These are phyloP conservation scores for Pangasianodon gigas DNA, from an alignment of 2,113 vertebrate species.

Conservation along the genomic window DNA sequence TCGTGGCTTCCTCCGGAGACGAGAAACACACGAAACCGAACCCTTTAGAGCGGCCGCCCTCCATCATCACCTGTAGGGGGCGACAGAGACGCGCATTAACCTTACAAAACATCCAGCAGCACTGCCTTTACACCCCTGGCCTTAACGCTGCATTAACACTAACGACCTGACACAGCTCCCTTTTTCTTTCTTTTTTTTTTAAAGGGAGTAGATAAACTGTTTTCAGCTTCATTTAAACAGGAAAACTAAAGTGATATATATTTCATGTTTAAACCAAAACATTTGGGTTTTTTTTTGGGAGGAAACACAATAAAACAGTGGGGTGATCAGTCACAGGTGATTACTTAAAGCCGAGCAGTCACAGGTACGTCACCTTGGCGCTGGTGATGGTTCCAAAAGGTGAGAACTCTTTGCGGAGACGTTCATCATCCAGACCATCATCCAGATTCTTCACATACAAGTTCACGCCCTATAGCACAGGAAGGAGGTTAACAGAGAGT, in stretches of 20 bases:
- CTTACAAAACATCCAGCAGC: background rate
- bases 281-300: no score
- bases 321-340: background rate
- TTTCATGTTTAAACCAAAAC: background rate
- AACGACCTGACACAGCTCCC: background rate
- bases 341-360: background rate
- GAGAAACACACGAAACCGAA: slow-evolving; percentile 99
- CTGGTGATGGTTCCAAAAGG: slow-evolving; percentile 97
- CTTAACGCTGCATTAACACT: background rate
- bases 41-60: slow-evolving; percentile 94
- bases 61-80: slow-evolving; percentile 89
- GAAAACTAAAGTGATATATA: background rate
- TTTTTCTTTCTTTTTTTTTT: background rate
- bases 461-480: slow-evolving; percentile 84
- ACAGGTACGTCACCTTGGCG: slow-evolving; percentile 81
- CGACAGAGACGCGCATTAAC: background rate
- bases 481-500: background rate
- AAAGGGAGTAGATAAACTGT: no score
- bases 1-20: slow-evolving; percentile 96
- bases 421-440: slow-evolving; percentile 94
- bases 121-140: background rate
- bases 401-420: slow-evolving; percentile 91
- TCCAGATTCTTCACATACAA: slow-evolving; percentile 98
- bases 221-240: background rate
- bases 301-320: no score